A percentile compares a stretch with the other conserved stretches of the same genome.
Evolutionary conservation across 2,888 invertebrate genomes (phyloP).

Genomic region (Erebia palarica): DNA sequence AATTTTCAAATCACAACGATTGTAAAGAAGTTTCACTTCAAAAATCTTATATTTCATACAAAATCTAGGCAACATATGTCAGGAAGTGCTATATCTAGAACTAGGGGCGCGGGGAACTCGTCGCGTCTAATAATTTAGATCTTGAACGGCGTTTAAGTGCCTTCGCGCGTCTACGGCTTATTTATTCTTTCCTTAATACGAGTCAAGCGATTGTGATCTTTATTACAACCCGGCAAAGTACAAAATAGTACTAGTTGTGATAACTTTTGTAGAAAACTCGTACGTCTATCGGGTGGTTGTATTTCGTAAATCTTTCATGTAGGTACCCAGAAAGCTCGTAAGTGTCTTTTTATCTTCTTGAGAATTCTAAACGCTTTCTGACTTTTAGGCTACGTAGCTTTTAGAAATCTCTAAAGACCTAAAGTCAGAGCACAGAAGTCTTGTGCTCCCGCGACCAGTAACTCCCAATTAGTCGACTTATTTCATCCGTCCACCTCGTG

Average conservation of each 20-base stretch:
- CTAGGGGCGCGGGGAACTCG: neutral
- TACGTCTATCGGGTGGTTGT: conserved; percentile 13
- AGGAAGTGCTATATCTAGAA: neutral
- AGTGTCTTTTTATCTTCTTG: conserved; percentile 4
- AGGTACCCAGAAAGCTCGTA: conserved; percentile 10
- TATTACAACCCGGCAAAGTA: neutral
- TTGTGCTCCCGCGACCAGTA: too few species aligned
- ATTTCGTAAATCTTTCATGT: conserved; percentile 19
- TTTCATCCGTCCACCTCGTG: too few species aligned
- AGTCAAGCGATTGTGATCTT: neutral
- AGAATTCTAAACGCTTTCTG: conserved; percentile 3
- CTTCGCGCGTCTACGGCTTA: conserved; percentile 25
- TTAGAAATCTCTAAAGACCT: too few species aligned
- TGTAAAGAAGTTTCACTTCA: too few species aligned
- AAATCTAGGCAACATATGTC: neutral
- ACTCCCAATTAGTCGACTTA: too few species aligned
- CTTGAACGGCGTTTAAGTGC: conserved; percentile 29
- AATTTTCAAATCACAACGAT: too few species aligned
- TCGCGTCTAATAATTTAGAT: conserved; percentile 28
- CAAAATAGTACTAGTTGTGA: neutral
- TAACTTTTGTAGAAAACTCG: conserved; percentile 4
- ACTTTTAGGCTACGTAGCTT: neutral
- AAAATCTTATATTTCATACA: neutral
- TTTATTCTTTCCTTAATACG: conserved; percentile 17
- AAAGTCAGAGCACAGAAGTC: too few species aligned